phyloP scores from a whole-genome alignment of 2,888 invertebrate genomes.

The Piscicola geometra region DNA sequence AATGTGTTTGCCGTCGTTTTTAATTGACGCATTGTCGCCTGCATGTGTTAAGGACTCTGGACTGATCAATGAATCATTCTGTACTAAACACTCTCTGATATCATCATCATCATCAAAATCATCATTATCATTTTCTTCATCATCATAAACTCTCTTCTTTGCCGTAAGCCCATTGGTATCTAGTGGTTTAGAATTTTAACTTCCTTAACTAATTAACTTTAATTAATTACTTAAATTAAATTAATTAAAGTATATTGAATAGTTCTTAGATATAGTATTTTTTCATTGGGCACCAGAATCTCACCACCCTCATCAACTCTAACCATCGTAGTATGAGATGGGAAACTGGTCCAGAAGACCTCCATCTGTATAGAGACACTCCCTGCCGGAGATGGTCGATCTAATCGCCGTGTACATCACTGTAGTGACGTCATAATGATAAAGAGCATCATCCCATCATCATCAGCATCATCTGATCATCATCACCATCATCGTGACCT shows the following conservation, averaged over 20 bases:
- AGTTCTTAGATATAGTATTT: no score
- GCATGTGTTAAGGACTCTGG: no score
- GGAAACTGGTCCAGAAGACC: slow-evolving; percentile 45
- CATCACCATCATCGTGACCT: neutral
- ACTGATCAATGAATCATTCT: neutral
- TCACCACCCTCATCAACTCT: slow-evolving; percentile 4
- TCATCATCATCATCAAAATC: neutral
- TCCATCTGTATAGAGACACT: slow-evolving; percentile 42
- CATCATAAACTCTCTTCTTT: no score
- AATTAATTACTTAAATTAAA: neutral
- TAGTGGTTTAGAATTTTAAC: no score
- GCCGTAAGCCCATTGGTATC: no score
- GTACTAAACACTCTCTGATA: neutral
- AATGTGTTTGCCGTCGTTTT: no score
- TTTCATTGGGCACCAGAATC: no score
- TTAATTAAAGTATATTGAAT: neutral
- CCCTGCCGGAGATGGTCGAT: slow-evolving; percentile 39
- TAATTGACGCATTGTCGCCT: no score
- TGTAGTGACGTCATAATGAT: slow-evolving; percentile 8
- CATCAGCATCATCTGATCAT: no score
- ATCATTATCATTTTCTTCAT: neutral
- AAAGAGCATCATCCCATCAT: neutral
- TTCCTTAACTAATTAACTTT: neutral
- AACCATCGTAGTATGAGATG: slow-evolving; percentile 44
- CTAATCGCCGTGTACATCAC: slow-evolving; percentile 43